Base-by-base conservation (phyloP, 53 echinoderm and acorn worm species). In the Antedon mediterranea region DNA sequence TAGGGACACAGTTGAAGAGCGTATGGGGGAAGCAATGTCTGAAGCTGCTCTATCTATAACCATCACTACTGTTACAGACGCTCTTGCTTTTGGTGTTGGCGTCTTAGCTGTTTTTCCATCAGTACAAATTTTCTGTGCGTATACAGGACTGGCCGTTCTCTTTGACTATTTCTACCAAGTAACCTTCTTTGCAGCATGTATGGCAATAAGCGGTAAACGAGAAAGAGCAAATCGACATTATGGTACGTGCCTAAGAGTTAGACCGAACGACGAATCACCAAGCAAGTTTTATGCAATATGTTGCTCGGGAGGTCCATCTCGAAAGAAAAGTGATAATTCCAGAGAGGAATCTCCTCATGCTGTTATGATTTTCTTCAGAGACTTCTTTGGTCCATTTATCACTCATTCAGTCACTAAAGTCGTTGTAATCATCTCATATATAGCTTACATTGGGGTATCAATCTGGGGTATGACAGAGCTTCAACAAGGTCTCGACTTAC, bases 241-340 rank as follows among this genome's bases (percentile, higher is more conserved):
- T 79, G 88, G 87, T 73, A 90, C 90, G 3, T 93, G 98, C 77
- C 71, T 34, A 20, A 91, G 83, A 32, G 93, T 93, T 15, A 75
- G 90, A 0, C 88, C 93, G 13, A 81, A 73, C 32, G 93, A 93
- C 32, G 90, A 93, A 72, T 81, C 93, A 0, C 93, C 93, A 31
- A 98, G 88, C 81, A 98, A 92, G 75, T 86, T 98, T 31, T 98
- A 98, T 78, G 82, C 82, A n/a, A 85, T 98, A 71, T 98, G 93
- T 77, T 98, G 98, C 41, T 78, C 98, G 0, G 98, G 98, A 30
- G 98, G 98, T 13, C 78, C 90, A 43, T 94, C 94, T 34, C 34
- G 79, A 41, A 87, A 71, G 75, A 43, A 74, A 26, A 89, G 88
- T 28, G 84, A 82, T 30, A 79, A 81, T 42, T 77, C 84, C 57